Percentiles rank a stretch among this genome's conserved stretches.
These are phyloP conservation scores for Anableps anableps DNA, from an alignment of 2,797 vertebrate species.

Conservation along the genomic window DNA sequence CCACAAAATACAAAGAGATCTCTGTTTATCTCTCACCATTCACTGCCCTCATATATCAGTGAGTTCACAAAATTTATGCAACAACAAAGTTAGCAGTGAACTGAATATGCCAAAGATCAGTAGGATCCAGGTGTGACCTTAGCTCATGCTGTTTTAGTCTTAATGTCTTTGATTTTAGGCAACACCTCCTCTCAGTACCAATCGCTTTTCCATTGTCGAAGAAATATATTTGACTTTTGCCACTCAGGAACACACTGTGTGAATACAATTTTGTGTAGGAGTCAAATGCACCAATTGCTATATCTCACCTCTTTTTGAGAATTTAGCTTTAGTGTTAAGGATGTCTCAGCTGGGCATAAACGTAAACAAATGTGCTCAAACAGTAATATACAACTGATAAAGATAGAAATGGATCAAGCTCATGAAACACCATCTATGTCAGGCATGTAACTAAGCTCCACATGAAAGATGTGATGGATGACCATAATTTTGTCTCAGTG, in stretches of 20 bases:
- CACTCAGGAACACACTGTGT: not conserved
- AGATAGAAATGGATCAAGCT: not conserved
- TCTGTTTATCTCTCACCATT: not conserved
- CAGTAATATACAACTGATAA: not conserved
- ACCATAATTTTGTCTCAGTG: not conserved
- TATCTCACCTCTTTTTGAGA: not conserved
- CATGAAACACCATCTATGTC: not conserved
- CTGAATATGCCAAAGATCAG: not conserved
- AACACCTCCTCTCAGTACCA: not conserved
- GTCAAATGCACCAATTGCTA: not conserved
- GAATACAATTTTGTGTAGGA: not conserved
- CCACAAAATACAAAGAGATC: not conserved
- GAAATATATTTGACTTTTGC: not conserved
- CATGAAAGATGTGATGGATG: conserved; percentile 1
- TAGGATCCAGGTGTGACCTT: not conserved
- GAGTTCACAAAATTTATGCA: not conserved
- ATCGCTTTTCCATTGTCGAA: not conserved
- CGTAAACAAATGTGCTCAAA: not conserved
- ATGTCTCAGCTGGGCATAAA: not conserved
- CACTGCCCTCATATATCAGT: not conserved
- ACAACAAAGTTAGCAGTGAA: not conserved
- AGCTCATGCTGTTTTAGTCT: not conserved
- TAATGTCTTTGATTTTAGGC: not conserved
- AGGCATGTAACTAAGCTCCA: not conserved
- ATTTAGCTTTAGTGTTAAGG: not conserved